Evolutionary conservation across 1,140 invertebrate genomes (phyloP).

Genomic region (Cyrtorhinus lividipennis): DNA sequence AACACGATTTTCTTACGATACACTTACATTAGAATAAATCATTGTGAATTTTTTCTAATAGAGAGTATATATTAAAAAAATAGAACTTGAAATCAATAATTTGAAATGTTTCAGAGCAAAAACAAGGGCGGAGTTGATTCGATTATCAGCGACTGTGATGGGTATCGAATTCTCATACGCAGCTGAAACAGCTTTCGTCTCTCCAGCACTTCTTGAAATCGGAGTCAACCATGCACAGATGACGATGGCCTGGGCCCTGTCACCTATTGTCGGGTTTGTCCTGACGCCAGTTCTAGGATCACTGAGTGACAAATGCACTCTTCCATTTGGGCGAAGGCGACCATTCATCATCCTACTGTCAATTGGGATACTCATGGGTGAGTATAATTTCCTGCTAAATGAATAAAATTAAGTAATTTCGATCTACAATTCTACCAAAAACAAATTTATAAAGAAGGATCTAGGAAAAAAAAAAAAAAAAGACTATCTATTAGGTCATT

Average conservation of each 20-base stretch:
- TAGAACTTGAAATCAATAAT: no score
- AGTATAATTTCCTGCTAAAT: slow-evolving; percentile 25
- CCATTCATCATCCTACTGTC: slow-evolving; percentile 85
- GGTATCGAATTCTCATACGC: slow-evolving; percentile 96
- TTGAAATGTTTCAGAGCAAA: slow-evolving; percentile 62
- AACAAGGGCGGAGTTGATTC: slow-evolving; percentile 62
- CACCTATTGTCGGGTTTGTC: slow-evolving; percentile 82
- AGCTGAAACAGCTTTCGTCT: slow-evolving; percentile 92
- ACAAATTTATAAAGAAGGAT: slow-evolving; percentile 11
- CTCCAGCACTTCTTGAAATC: slow-evolving; percentile 82
- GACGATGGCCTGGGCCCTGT: slow-evolving; percentile 90
- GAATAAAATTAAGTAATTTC: no score
- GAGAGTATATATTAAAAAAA: no score
- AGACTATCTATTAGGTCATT: not conserved
- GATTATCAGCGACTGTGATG: slow-evolving; percentile 86
- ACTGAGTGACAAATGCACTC: slow-evolving; percentile 73
- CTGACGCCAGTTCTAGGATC: slow-evolving; percentile 83
- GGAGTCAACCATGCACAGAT: slow-evolving; percentile 81
- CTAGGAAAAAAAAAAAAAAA: not conserved
- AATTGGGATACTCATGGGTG: slow-evolving; percentile 75
- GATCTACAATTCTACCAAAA: no score
- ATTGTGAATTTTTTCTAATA: no score
- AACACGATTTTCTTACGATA: no score
- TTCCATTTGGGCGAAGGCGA: slow-evolving; percentile 63
- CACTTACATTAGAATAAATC: no score